These are phyloP conservation scores for Bombus fervidus DNA, from an alignment of 1,140 invertebrate genomes.

Conservation along the genomic window DNA sequence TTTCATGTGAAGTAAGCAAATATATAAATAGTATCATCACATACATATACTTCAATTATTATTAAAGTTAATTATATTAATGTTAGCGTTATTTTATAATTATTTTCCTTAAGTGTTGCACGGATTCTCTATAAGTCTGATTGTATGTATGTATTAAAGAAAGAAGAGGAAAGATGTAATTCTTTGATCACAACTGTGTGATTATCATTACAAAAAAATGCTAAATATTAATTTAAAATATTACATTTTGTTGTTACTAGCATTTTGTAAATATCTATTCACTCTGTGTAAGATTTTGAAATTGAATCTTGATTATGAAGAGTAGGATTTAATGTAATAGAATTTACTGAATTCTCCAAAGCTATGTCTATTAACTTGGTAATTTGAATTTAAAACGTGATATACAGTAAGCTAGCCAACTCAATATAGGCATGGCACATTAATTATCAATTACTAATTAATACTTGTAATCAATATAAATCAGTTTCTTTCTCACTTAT, in stretches of 20 bases:
- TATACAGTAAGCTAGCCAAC: slow-evolving; percentile 48
- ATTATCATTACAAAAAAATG: slow-evolving; percentile 38
- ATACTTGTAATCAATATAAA: slow-evolving; percentile 37
- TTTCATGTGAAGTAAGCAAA: neutral
- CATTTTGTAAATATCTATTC: slow-evolving; percentile 71
- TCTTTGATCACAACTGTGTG: slow-evolving; percentile 34
- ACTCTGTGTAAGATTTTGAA: slow-evolving; percentile 55
- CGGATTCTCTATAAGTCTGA: slow-evolving; percentile 59
- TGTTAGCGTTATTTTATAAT: slow-evolving; percentile 33
- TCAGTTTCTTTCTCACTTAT: slow-evolving; percentile 49
- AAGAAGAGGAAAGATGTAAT: slow-evolving; percentile 3
- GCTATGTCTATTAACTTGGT: slow-evolving; percentile 36
- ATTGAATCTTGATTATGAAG: slow-evolving; percentile 54
- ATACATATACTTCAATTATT: slow-evolving; percentile 3
- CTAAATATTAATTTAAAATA: slow-evolving; percentile 62
- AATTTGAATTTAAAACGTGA: slow-evolving; percentile 57
- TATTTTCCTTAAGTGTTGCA: slow-evolving; percentile 54
- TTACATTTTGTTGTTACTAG: slow-evolving; percentile 61
- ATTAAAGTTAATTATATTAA: slow-evolving; percentile 31
- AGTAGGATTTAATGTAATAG: slow-evolving; percentile 53
- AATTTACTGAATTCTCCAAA: slow-evolving; percentile 60
- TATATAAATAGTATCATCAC: slow-evolving; percentile 9
- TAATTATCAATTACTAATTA: slow-evolving; percentile 49
- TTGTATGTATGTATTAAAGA: slow-evolving; percentile 53
- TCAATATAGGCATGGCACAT: slow-evolving; percentile 55